A percentile compares a stretch with the other conserved stretches of the same genome.
Conservation (phyloP, 2,797 vertebrate species). For the Oreonectes daqikongensis region DNA sequence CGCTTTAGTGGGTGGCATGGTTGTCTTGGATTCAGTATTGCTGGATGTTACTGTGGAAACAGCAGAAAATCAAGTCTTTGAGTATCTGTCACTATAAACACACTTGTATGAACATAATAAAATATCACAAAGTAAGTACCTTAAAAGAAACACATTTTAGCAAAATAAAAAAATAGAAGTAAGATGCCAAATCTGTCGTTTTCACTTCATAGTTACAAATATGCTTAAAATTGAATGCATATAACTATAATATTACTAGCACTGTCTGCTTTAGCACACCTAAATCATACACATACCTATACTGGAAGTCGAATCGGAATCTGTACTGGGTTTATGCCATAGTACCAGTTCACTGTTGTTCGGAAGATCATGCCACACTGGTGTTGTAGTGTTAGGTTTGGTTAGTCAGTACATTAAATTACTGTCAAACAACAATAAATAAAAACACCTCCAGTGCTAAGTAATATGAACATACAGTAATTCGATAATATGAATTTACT, state of each 20-base stretch:
- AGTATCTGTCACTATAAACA: background rate
- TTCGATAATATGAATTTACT: slow-evolving; percentile 47
- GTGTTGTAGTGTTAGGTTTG: background rate
- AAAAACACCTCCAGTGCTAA: background rate
- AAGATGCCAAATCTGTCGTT: background rate
- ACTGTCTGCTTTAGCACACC: background rate
- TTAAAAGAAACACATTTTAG: too few species aligned
- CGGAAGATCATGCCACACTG: slow-evolving; percentile 36
- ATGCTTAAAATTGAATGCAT: background rate
- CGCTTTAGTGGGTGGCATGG: background rate
- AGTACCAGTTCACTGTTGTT: slow-evolving; percentile 29
- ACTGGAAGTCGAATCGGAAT: background rate
- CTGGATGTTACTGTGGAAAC: slow-evolving; percentile 9
- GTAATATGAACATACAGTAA: background rate
- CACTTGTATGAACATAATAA: background rate
- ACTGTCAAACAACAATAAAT: background rate
- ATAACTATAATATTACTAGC: background rate
- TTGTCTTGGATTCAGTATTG: background rate
- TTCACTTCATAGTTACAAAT: background rate
- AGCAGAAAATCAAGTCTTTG: background rate
- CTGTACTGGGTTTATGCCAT: slow-evolving; percentile 27
- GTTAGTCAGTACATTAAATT: background rate
- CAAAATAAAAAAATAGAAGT: too few species aligned
- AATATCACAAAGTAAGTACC: background rate
- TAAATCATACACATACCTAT: slow-evolving; percentile 10